phyloP scores from a whole-genome alignment of 1,140 invertebrate genomes.

The Eueides isabella region DNA sequence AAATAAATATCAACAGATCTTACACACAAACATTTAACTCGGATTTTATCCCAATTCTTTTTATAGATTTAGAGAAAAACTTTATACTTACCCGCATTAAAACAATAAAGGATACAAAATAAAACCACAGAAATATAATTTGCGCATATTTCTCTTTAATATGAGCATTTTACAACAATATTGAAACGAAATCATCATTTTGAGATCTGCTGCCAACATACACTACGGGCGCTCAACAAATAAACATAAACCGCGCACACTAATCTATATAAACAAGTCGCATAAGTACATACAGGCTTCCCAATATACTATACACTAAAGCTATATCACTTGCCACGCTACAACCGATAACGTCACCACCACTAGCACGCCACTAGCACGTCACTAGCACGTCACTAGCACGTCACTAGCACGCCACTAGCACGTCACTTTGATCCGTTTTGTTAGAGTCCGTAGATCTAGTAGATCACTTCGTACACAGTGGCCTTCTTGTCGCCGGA shows the following conservation, averaged over 20 bases:
- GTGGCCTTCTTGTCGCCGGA: constrained; percentile 99
- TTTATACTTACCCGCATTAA: neutral
- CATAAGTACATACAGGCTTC: constrained; percentile 80
- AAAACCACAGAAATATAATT: constrained; percentile 59
- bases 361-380: constrained; percentile 45
- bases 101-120: constrained; percentile 32
- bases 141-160: constrained; percentile 82
- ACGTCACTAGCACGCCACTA: constrained; percentile 48
- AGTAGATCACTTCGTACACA: constrained; percentile 99
- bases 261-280: constrained; percentile 81
- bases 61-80: too few relatives aligned
- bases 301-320: constrained; percentile 78
- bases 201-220: constrained; percentile 82
- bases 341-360: constrained; percentile 61
- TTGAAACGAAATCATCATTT: constrained; percentile 81
- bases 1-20: too few relatives aligned
- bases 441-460: constrained; percentile 62
- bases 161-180: constrained; percentile 82
- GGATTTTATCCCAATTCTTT: too few relatives aligned
- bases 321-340: constrained; percentile 73
- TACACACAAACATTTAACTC: too few relatives aligned
- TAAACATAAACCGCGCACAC: constrained; percentile 80
- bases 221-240: constrained; percentile 81
- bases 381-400: constrained; percentile 40
- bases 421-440: constrained; percentile 63